These are phyloP conservation scores for Xanthorhoe spadicearia DNA, from an alignment of 2,888 invertebrate genomes.

Conservation along the genomic window DNA sequence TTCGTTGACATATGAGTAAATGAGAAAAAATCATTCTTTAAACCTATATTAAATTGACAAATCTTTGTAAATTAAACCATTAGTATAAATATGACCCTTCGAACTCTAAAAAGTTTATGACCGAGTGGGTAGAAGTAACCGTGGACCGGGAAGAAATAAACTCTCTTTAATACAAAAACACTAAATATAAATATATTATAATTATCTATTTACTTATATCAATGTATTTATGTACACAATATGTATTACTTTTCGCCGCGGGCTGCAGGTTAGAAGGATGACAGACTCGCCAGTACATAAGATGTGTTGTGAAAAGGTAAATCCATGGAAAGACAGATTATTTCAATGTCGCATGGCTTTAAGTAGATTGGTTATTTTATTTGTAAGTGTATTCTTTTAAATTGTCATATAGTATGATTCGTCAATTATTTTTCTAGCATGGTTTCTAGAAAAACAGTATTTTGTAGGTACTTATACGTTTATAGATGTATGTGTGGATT, in stretches of 20 bases:
- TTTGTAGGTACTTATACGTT: background rate
- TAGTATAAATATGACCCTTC: too few species aligned
- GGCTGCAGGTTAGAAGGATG: conserved; percentile 68
- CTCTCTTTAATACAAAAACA: too few species aligned
- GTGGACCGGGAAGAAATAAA: too few species aligned
- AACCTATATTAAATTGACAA: too few species aligned
- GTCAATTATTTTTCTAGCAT: background rate
- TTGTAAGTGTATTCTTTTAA: background rate
- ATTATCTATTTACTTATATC: background rate
- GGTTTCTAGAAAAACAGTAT: background rate
- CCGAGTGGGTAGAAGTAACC: too few species aligned
- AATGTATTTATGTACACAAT: conserved; percentile 21
- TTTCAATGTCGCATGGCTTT: conserved; percentile 48
- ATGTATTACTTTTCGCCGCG: conserved; percentile 54
- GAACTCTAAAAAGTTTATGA: too few species aligned
- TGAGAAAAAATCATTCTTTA: too few species aligned
- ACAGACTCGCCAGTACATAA: conserved; percentile 77
- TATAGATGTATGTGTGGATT: background rate
- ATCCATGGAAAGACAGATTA: conserved; percentile 26
- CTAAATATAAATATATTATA: too few species aligned
- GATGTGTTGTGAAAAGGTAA: conserved; percentile 86
- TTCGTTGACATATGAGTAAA: too few species aligned
- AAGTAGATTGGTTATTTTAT: background rate
- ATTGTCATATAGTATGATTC: background rate
- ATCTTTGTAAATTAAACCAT: too few species aligned